Percentiles rank a stretch among this genome's conserved stretches.
These are phyloP conservation scores for Drosophila carrolli DNA, from an alignment of 1,140 invertebrate species.

Conservation along the genomic window DNA sequence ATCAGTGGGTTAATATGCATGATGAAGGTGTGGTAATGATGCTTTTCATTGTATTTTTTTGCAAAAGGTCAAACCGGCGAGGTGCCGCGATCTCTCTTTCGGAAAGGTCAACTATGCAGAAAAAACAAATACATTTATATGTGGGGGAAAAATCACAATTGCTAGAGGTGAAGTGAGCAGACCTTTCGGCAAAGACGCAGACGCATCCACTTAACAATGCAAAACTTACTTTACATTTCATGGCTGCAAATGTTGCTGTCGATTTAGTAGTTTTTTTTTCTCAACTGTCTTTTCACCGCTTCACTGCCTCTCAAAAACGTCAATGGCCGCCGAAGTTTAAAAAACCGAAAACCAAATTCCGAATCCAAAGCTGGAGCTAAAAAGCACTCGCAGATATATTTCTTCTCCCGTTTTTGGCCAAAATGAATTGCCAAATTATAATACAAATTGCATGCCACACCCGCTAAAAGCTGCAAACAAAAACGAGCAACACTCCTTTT, in stretches of 20 bases:
- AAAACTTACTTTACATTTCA: constrained; percentile 69
- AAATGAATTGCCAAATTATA: constrained; percentile 73
- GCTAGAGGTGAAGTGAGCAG: constrained; percentile 33
- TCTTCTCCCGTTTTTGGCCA: constrained; percentile 19
- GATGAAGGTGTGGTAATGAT: constrained; percentile 45
- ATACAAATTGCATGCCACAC: constrained; percentile 77
- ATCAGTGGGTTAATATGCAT: constrained; percentile 47
- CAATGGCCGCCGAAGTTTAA: constrained; percentile 39
- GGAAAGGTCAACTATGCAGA: constrained; percentile 48
- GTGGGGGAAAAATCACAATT: constrained; percentile 2
- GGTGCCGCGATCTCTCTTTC: constrained; percentile 44
- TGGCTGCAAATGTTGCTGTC: constrained; percentile 38
- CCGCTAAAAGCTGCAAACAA: constrained; percentile 33
- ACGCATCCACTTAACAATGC: constrained; percentile 64
- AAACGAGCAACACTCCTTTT: constrained; percentile 25
- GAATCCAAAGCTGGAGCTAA: constrained; percentile 17
- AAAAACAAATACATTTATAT: background rate
- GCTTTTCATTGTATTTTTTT: constrained; percentile 5
- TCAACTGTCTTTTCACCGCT: constrained; percentile 26
- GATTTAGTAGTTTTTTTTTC: constrained; percentile 5
- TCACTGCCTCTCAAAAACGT: constrained; percentile 48
- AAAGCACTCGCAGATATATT: constrained; percentile 7
- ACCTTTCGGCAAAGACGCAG: constrained; percentile 50
- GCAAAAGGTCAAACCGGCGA: constrained; percentile 40
- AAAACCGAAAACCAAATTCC: constrained; percentile 5